Evolutionary conservation across 2,113 vertebrate genomes (phyloP), one percentile per base, ranked within the genome.

Genomic region (Tonatia bakeri): DNA sequence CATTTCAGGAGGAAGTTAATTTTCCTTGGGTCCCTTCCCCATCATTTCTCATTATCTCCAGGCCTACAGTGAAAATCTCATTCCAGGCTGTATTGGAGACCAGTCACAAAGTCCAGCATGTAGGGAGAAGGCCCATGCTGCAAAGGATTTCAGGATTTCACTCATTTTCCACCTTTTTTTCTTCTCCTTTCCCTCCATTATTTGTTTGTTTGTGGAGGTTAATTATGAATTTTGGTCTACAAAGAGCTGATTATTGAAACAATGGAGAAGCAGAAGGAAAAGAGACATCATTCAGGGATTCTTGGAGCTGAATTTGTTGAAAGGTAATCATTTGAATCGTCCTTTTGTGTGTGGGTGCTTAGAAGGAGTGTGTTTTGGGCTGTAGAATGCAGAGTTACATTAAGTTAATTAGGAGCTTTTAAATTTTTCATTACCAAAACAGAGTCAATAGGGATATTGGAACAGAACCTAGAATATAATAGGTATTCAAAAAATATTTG

Each of bases 1-100:
- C 94, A 82, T 94, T 95, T 85, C 73, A 86, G 70, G 81, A 89
- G 43, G 87, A 97, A 94, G 87, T 81, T 95, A 90, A 94, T 96
- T 96, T 97, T 93, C 64, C 38, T 56, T 28, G 5, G 80, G 84
- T 83, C 80, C 45, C 56, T 90, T 91, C 36, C 43, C 56, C 56
- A 81, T 94, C 96, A 94, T 22, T 92, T 36, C 79, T 96, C 69
- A 87, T 97, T 94, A 94, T 93, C 79, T 72, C 56, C 50, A 65
- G 77, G 36, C 50, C 43, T 95, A 86, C 87, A 70, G 94, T 96
- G 97, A 94, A 83, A 95, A 97, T 92, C 94, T 83, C 94, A 61
- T 96, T 94, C 94, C 56, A 54, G 16, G 40, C 19, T 40, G 81
- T 89, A 36, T 16, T 82, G 61, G 72, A 72, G 86, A 87, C 69